phyloP scores from a whole-genome alignment of 2,888 invertebrate species.

The Taphrorychus bicolor region DNA sequence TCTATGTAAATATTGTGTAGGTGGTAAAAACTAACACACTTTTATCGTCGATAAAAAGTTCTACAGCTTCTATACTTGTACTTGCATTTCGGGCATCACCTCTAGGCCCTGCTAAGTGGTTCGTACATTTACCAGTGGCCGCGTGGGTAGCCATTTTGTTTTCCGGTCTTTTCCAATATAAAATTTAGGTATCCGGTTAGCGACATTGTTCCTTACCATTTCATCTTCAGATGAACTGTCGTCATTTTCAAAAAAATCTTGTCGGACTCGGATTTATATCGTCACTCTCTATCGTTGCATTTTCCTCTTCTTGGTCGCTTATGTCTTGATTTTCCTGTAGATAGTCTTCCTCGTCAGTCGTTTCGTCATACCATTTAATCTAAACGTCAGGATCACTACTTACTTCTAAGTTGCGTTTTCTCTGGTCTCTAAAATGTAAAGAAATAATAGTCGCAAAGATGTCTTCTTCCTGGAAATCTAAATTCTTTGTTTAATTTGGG shows the following conservation, averaged over 20 bases:
- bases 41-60: conserved; percentile 10
- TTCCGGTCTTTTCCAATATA: background rate
- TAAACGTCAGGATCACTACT: background rate
- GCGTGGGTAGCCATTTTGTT: background rate
- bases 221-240: background rate
- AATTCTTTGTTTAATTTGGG: too few species aligned
- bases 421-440: too few species aligned
- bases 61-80: background rate
- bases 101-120: conserved; percentile 9
- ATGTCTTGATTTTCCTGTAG: background rate
- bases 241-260: background rate
- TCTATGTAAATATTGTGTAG: conserved; percentile 25
- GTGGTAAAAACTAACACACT: conserved; percentile 4
- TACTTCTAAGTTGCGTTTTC: background rate
- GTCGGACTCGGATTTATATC: background rate
- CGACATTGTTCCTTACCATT: background rate
- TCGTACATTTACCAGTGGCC: background rate
- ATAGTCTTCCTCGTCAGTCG: background rate
- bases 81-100: conserved; percentile 3
- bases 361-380: background rate
- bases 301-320: background rate
- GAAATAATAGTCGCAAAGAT: too few species aligned
- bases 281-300: background rate
- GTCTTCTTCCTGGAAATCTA: too few species aligned
- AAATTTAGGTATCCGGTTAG: background rate